Base-by-base conservation (phyloP, 2,888 invertebrate genomes). In the Teleiodes luculella region DNA sequence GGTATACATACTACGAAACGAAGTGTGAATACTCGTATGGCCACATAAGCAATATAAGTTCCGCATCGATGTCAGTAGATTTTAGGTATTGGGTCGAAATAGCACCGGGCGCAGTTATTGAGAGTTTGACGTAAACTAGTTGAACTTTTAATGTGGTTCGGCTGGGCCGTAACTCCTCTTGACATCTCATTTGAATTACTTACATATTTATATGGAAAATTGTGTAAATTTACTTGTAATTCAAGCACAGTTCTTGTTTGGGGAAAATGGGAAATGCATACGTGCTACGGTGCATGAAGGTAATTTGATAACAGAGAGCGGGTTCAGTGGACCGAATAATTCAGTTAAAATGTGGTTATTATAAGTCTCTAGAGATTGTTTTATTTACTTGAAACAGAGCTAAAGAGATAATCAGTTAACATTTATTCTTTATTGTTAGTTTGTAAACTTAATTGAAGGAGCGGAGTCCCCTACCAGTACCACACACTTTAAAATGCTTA, bases 81-180 rank as follows among this genome's bases (percentile, higher is more conserved):
- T 31, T 3, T 16, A 46, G 46, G 46, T 46, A 31, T 10, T 39
- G 39, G 37, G 51, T 51, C 31, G 16, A 31, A 50, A 16, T 37
- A 39, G 31, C 51, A 51, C 10, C 31, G 51, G 51, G 30, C 30
- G 24, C 28, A 39, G 51, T 51, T 51, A 51, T 30, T 24, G 20
- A 30, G 8, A 46, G 28, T 30, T 52, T 53, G 53, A 53, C 49
- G 24, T 24, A 8, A 28, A 49, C 24, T 49, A 4, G 49, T 37
- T 37, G 13, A 49, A 49, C 36, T 49, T 49, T 49, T 49, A 49
- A 49, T 49, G 36, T 14, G 36, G 49, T 49, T 49, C 46, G 24
- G 14, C 18, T 11, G 11, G 20, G 24, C n/a, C 0, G 43, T 20
- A 30, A 24, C 2, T 13, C 3, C 6, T 7, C 28, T 24, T 43